Evolutionary conservation across 2,888 invertebrate genomes (phyloP).

Genomic region (Galerucella nymphaeae): DNA sequence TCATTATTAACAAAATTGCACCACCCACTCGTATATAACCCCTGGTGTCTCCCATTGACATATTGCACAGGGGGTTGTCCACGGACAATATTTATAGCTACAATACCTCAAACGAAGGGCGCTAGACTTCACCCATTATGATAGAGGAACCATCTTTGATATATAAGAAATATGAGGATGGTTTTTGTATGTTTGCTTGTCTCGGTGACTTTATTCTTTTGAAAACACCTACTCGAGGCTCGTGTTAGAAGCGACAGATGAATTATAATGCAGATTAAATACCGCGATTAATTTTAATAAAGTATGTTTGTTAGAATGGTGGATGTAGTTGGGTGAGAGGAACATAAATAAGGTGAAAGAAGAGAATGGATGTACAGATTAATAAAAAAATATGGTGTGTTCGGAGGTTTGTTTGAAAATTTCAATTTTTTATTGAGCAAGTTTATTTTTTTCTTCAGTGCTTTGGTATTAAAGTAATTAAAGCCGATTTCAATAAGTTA

Average conservation of each 20-base stretch:
- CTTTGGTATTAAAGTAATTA: too few relatives aligned
- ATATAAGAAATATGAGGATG: slow-evolving; percentile 47
- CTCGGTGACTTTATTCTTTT: slow-evolving; percentile 54
- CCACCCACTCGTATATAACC: slow-evolving; percentile 58
- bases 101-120: slow-evolving; percentile 56
- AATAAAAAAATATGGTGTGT: background rate
- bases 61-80: slow-evolving; percentile 61
- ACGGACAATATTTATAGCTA: slow-evolving; percentile 56
- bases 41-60: slow-evolving; percentile 63
- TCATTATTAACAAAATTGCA: slow-evolving; percentile 8
- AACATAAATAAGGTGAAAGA: slow-evolving; percentile 11
- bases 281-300: slow-evolving; percentile 56
- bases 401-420: background rate
- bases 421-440: background rate
- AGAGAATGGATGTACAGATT: background rate
- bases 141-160: slow-evolving; percentile 45
- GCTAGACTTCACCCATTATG: slow-evolving; percentile 44
- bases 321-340: slow-evolving; percentile 41
- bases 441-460: too few relatives aligned
- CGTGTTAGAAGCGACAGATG: slow-evolving; percentile 60
- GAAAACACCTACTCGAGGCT: slow-evolving; percentile 60
- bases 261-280: slow-evolving; percentile 60
- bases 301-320: slow-evolving; percentile 47
- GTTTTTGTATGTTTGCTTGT: slow-evolving; percentile 43
- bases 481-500: too few relatives aligned